Conservation (phyloP, 1,140 invertebrate genomes). For the Caenorhabditis briggsae region DNA sequence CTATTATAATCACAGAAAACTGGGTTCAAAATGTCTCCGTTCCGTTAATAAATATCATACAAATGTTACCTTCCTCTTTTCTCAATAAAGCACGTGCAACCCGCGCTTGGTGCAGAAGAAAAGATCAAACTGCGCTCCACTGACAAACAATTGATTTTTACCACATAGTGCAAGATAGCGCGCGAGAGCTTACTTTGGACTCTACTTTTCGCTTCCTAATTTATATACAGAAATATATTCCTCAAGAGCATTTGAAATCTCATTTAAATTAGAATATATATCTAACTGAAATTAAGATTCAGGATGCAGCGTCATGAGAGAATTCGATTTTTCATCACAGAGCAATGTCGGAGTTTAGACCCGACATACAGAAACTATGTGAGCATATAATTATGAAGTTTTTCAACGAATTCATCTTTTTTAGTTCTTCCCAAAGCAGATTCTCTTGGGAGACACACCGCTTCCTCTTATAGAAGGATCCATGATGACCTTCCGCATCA, state of each 20-base stretch:
- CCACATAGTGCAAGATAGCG: background rate
- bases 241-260: too few species aligned
- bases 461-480: conserved; percentile 11
- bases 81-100: too few species aligned
- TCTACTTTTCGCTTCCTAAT: too few species aligned
- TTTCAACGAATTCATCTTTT: background rate
- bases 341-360: conserved; percentile 23
- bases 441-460: background rate
- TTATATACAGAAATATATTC: too few species aligned
- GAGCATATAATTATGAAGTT: background rate
- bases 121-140: conserved; percentile 1
- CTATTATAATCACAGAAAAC: background rate
- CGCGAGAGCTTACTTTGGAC: background rate
- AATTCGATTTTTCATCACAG: conserved; percentile 25
- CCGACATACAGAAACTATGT: conserved; percentile 12
- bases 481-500: background rate
- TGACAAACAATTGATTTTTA: background rate
- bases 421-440: conserved; percentile 24
- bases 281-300: background rate
- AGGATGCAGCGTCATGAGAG: conserved; percentile 34
- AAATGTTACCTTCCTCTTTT: background rate
- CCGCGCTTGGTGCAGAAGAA: too few species aligned
- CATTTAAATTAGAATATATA: background rate
- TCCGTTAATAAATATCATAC: background rate
- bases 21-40: background rate